Conservation (phyloP, 2,113 vertebrate genomes). For the Protomyctophum bolini region DNA sequence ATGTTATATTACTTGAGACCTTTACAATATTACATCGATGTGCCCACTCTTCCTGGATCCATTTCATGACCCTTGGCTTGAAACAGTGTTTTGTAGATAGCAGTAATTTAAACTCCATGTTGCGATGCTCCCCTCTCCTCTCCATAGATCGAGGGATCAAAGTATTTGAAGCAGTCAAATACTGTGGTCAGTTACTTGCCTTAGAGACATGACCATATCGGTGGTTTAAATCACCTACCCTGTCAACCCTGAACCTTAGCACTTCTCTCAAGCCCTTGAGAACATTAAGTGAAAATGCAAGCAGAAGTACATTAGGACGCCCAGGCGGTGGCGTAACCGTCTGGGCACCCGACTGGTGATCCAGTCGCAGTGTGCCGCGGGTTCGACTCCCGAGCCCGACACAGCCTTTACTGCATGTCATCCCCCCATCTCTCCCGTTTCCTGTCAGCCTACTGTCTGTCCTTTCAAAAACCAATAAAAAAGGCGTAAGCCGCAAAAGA, state of each 20-base stretch:
- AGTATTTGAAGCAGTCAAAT: constrained; percentile 26
- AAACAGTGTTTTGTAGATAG: constrained; percentile 19
- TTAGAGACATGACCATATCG: constrained; percentile 18
- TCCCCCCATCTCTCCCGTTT: no score
- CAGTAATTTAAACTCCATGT: constrained; percentile 24
- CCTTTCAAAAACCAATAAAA: no score
- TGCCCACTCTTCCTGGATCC: background rate
- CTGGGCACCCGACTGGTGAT: no score
- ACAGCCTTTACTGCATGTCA: no score
- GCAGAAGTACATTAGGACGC: background rate
- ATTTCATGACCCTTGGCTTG: background rate
- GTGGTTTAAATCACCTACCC: constrained; percentile 8
- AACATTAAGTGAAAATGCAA: constrained; percentile 9
- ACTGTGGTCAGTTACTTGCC: constrained; percentile 24
- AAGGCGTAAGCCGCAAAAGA: no score
- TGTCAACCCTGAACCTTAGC: constrained; percentile 14
- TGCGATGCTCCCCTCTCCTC: constrained; percentile 20
- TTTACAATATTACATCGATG: background rate
- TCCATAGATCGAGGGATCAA: constrained; percentile 12
- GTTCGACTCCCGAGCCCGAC: no score
- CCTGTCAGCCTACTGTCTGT: no score
- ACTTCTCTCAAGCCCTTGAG: background rate
- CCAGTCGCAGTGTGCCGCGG: no score
- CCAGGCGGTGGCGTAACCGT: no score
- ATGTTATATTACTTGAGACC: background rate